Evolutionary conservation across 1,140 invertebrate genomes (phyloP).

Genomic region (Pinna nobilis): DNA sequence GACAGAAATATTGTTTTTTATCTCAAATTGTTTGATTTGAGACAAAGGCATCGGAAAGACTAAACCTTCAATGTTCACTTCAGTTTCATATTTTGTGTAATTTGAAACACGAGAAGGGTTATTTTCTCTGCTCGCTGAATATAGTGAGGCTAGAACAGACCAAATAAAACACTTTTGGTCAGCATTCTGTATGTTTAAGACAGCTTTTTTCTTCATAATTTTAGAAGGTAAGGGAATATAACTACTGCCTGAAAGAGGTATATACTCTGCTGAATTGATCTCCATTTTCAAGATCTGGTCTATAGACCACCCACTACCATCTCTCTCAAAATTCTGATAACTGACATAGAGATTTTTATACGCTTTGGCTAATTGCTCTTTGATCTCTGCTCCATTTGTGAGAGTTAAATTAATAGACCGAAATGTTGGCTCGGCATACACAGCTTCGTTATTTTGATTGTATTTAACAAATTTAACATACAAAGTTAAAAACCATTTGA

Average conservation of each 20-base stretch:
- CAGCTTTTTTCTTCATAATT: slow-evolving; percentile 29
- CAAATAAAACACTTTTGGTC: slow-evolving; percentile 38
- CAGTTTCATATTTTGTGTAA: slow-evolving; percentile 20
- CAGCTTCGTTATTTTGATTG: slow-evolving; percentile 25
- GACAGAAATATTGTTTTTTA: slow-evolving; percentile 29
- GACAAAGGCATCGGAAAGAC: slow-evolving; percentile 13
- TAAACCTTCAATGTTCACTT: background rate
- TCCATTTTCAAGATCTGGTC: slow-evolving; percentile 32
- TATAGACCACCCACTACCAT: slow-evolving; percentile 26
- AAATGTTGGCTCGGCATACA: slow-evolving; percentile 26
- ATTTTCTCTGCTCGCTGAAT: background rate
- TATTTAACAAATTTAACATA: slow-evolving; percentile 31
- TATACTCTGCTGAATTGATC: slow-evolving; percentile 13
- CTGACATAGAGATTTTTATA: slow-evolving; percentile 23
- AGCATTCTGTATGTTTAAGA: slow-evolving; percentile 20
- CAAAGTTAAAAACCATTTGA: slow-evolving; percentile 26
- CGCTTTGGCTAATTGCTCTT: slow-evolving; percentile 23
- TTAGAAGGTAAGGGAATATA: slow-evolving; percentile 17
- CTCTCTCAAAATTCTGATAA: slow-evolving; percentile 38
- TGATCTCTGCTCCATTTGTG: slow-evolving; percentile 14
- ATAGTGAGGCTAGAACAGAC: slow-evolving; percentile 9
- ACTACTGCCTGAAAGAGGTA: slow-evolving; percentile 30
- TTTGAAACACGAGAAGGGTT: slow-evolving; percentile 9
- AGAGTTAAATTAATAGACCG: slow-evolving; percentile 15
- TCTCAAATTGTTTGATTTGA: slow-evolving; percentile 15